These are phyloP conservation scores for Tetrax tetrax DNA, from an alignment of 2,113 vertebrate genomes.

Conservation along the genomic window DNA sequence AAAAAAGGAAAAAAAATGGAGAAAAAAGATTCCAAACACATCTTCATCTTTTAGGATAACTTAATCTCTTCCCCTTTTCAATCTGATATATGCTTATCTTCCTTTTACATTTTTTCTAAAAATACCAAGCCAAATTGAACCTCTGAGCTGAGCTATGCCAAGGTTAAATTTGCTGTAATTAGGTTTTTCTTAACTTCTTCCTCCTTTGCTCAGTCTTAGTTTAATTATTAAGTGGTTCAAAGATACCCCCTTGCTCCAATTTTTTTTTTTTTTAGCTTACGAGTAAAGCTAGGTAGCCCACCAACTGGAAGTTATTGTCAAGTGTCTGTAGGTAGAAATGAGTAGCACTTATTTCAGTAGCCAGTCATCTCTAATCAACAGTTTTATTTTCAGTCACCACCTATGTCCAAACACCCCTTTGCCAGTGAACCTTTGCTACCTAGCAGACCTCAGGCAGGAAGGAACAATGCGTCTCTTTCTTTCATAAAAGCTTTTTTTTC, in stretches of 20 bases:
- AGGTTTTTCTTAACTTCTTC: not conserved
- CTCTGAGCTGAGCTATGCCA: not conserved
- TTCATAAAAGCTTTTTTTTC: not conserved
- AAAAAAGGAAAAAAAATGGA: no score
- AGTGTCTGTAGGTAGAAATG: not conserved
- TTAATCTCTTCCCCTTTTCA: not conserved
- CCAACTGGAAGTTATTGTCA: not conserved
- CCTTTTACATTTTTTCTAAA: not conserved
- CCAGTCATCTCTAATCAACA: not conserved
- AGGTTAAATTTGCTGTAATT: not conserved
- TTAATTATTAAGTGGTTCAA: not conserved
- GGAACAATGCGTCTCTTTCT: not conserved
- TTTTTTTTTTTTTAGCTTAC: not conserved
- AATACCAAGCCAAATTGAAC: not conserved
- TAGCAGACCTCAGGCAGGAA: not conserved
- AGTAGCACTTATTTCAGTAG: not conserved
- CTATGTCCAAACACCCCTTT: not conserved
- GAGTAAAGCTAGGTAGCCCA: not conserved
- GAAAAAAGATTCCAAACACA: not conserved
- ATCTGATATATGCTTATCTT: not conserved
- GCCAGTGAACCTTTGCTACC: not conserved
- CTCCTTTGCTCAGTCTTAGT: not conserved
- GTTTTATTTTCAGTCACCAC: not conserved
- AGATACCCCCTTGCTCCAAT: not conserved
- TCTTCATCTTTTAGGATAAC: not conserved